Conservation (phyloP, 2,888 invertebrate species). For the Metopia argyrocephala region DNA sequence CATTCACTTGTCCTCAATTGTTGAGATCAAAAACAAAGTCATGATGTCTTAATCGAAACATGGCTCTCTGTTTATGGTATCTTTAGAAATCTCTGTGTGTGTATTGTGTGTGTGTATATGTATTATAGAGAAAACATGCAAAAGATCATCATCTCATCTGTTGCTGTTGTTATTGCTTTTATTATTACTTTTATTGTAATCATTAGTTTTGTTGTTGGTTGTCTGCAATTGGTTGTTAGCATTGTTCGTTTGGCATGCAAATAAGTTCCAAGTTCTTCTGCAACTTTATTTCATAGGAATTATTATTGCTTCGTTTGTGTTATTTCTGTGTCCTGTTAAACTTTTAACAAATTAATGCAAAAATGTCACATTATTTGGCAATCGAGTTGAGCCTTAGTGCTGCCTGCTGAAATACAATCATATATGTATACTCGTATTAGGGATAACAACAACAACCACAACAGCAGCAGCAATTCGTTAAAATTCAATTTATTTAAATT, state of each 20-base stretch:
- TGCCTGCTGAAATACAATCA: neutral
- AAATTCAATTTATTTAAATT: conserved; percentile 24
- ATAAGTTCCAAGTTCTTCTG: neutral
- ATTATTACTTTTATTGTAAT: conserved; percentile 52
- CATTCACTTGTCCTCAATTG: conserved; percentile 64
- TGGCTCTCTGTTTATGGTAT: neutral
- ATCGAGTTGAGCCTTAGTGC: conserved; percentile 49
- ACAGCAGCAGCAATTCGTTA: conserved; percentile 16
- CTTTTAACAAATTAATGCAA: conserved; percentile 63
- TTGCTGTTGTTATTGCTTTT: conserved; percentile 24
- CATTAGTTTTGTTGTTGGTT: conserved; percentile 49
- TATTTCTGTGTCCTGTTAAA: conserved; percentile 29
- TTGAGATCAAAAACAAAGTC: conserved; percentile 64
- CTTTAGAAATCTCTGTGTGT: neutral
- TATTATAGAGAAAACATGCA: neutral
- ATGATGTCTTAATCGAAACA: conserved; percentile 61
- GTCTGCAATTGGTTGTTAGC: conserved; percentile 26
- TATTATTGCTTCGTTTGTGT: conserved; percentile 14
- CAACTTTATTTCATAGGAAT: conserved; percentile 49
- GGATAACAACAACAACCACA: too few relatives aligned
- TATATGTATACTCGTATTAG: neutral
- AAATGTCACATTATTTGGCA: conserved; percentile 62
- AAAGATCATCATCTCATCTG: neutral
- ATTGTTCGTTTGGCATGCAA: conserved; percentile 34
- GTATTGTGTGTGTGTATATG: neutral